Evolutionary conservation across 2,888 invertebrate genomes (phyloP).

Genomic region (Liodrosophila aerea): DNA sequence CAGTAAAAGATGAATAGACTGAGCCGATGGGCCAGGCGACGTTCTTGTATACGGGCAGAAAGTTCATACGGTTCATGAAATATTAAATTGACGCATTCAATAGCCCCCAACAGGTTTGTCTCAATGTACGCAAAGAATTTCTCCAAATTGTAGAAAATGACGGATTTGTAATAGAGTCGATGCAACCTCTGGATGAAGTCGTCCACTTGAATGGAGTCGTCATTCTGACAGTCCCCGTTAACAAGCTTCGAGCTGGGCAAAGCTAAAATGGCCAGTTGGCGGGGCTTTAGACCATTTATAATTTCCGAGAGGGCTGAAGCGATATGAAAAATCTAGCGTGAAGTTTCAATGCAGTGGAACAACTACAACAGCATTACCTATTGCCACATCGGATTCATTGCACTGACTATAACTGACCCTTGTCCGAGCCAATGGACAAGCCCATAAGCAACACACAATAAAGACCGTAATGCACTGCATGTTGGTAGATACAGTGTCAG

Average conservation of each 20-base stretch:
- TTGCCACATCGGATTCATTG: constrained; percentile 74
- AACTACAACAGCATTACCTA: constrained; percentile 47
- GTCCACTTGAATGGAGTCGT: constrained; percentile 69
- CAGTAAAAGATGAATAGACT: constrained; percentile 87
- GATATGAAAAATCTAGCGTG: neutral
- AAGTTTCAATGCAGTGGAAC: neutral
- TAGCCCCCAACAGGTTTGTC: constrained; percentile 72
- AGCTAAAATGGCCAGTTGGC: constrained; percentile 73
- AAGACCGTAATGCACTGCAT: constrained; percentile 16
- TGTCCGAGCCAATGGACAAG: constrained; percentile 8
- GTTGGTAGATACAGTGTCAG: neutral
- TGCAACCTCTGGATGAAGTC: constrained; percentile 80
- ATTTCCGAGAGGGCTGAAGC: constrained; percentile 79
- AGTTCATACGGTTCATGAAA: constrained; percentile 78
- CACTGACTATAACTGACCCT: constrained; percentile 34
- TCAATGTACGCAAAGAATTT: constrained; percentile 79
- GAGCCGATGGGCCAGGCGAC: constrained; percentile 77
- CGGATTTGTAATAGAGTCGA: constrained; percentile 72
- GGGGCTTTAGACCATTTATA: constrained; percentile 77
- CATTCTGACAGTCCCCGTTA: constrained; percentile 37
- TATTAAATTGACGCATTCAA: constrained; percentile 81
- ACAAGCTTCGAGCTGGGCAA: constrained; percentile 23
- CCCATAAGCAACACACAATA: neutral
- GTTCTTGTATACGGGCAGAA: constrained; percentile 67
- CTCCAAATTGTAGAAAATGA: constrained; percentile 78